phyloP scores from a whole-genome alignment of 2,797 vertebrate species.

The Megaceryle alcyon region DNA sequence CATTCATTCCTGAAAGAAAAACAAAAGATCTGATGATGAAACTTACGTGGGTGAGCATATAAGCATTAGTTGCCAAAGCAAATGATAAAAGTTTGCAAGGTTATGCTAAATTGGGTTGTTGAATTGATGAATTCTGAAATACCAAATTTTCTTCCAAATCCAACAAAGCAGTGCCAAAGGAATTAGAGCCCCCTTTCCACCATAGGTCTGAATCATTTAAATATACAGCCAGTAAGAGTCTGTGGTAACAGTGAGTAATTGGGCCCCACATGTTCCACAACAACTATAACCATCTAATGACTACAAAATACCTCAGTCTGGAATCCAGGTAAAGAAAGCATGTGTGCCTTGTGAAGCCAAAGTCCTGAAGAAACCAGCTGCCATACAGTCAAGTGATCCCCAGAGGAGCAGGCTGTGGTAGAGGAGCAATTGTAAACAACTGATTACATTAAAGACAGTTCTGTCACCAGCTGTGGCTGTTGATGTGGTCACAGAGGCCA shows the following conservation, averaged over 20 bases:
- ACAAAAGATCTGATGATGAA: neutral
- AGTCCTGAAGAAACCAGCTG: neutral
- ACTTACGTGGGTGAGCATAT: neutral
- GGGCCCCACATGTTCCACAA: neutral
- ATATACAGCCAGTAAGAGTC: neutral
- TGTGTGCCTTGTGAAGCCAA: neutral
- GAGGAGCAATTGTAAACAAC: neutral
- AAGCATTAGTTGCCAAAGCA: neutral
- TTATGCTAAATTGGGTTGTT: neutral
- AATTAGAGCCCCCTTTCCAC: neutral
- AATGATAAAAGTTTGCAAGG: neutral
- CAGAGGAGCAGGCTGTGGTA: neutral
- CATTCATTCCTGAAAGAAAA: neutral
- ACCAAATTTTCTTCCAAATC: neutral
- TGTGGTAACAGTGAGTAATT: neutral
- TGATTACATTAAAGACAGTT: neutral
- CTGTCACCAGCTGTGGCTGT: neutral
- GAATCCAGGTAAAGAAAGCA: neutral
- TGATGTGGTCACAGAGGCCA: neutral
- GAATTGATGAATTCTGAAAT: neutral
- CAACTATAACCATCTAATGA: no score
- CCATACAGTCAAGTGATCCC: neutral
- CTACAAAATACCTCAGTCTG: neutral
- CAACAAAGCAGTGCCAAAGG: neutral
- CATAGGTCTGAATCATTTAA: neutral